A percentile compares a stretch with the other conserved stretches of the same genome.
These are phyloP conservation scores for Thripadectes ignobilis DNA, from an alignment of 2,797 vertebrate genomes.

Conservation along the genomic window DNA sequence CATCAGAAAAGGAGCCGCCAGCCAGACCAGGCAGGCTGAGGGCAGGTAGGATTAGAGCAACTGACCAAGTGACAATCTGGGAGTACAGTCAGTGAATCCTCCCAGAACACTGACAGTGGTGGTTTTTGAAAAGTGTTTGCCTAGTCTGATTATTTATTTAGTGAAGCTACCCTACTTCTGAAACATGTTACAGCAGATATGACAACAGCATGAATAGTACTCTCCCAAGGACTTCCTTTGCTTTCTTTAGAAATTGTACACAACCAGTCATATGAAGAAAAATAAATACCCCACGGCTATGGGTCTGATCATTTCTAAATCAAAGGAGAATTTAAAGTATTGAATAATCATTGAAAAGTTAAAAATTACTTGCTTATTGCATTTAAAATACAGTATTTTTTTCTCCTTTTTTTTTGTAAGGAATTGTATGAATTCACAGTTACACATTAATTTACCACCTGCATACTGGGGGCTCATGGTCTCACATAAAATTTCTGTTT, in stretches of 20 bases:
- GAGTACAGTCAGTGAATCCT: not conserved
- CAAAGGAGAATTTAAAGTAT: not conserved
- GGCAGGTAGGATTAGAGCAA: not conserved
- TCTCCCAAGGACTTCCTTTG: not conserved
- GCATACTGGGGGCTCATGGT: not conserved
- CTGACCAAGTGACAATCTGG: rapidly evolving
- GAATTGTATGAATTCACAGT: not conserved
- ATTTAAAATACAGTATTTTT: not conserved
- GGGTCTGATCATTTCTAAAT: not conserved
- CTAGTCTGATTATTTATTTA: not conserved
- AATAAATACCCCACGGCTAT: not conserved
- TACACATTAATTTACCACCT: not conserved
- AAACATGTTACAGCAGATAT: not conserved
- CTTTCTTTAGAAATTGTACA: not conserved
- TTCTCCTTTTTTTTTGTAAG: not conserved
- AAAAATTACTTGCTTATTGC: not conserved
- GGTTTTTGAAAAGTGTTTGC: not conserved
- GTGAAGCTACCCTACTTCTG: not conserved
- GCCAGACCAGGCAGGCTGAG: not conserved
- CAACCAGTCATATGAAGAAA: not conserved
- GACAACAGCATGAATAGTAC: not conserved
- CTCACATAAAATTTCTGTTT: not conserved
- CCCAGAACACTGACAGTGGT: not conserved
- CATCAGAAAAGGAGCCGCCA: not conserved
- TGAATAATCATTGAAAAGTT: not conserved